A percentile compares a stretch with the other conserved stretches of the same genome.
These are phyloP conservation scores for Gambusia yucatana DNA, from an alignment of 2,797 vertebrate species.

Conservation along the genomic window DNA sequence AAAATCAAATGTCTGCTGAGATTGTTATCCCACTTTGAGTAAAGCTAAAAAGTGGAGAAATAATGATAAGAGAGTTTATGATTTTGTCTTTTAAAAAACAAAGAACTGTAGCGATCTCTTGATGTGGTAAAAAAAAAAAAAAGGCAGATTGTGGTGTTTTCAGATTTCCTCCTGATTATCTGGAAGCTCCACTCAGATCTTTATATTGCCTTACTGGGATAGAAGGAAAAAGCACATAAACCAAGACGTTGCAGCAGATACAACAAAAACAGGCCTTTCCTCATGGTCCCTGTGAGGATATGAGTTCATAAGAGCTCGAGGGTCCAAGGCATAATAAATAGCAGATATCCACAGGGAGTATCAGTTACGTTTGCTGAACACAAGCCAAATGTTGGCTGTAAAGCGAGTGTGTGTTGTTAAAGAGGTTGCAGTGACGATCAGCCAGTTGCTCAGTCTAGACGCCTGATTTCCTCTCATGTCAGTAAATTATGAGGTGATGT, in stretches of 20 bases:
- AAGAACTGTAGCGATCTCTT: not conserved
- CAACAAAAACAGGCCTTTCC: not conserved
- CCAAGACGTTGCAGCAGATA: not conserved
- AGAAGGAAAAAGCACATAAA: not conserved
- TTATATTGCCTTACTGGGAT: not conserved
- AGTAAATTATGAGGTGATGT: conserved; percentile 7
- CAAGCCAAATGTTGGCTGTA: not conserved
- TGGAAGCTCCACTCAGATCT: not conserved
- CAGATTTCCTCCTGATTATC: not conserved
- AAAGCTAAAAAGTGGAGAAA: not conserved
- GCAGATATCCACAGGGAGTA: conserved; percentile 24
- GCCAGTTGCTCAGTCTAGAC: conserved; percentile 44
- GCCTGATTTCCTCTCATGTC: conserved; percentile 16
- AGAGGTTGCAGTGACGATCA: conserved; percentile 7
- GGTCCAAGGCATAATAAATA: conserved; percentile 26
- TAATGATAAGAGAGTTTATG: not conserved
- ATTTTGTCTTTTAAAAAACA: not conserved
- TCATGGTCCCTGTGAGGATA: conserved; percentile 8
- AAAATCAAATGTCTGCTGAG: not conserved
- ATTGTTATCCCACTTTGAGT: not conserved
- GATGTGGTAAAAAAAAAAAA: not conserved
- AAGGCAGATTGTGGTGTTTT: not conserved
- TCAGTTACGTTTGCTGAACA: not conserved
- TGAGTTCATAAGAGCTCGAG: conserved; percentile 31
- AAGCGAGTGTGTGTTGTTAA: conserved; percentile 12